A percentile compares a stretch with the other conserved stretches of the same genome.
phyloP scores from a whole-genome alignment of 2,113 vertebrate species.

The Saccopteryx bilineata region DNA sequence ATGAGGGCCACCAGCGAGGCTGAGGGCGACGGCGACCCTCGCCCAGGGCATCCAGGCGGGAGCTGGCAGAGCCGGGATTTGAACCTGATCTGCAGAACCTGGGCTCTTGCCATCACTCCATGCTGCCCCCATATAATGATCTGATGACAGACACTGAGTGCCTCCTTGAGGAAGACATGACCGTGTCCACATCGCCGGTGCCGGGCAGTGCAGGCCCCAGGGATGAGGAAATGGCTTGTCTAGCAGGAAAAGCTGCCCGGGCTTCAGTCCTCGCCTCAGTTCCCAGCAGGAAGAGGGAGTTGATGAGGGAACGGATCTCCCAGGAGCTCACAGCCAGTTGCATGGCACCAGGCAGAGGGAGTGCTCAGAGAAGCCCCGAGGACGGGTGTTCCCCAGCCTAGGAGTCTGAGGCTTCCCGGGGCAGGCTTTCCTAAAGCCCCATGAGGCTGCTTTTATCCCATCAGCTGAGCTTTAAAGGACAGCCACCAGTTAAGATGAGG shows the following conservation, averaged over 20 bases:
- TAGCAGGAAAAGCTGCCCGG: neutral
- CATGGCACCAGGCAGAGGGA: neutral
- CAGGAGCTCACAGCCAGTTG: neutral
- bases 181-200: rapidly evolving
- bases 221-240: neutral
- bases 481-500: too few relatives aligned
- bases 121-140: neutral
- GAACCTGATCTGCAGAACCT: neutral
- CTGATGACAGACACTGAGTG: neutral
- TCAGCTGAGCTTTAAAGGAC: neutral
- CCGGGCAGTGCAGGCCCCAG: neutral
- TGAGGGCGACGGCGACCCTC: neutral
- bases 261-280: neutral
- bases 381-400: neutral
- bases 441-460: neutral
- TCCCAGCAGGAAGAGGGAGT: neutral
- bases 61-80: neutral
- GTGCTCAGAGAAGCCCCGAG: rapidly evolving
- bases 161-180: neutral
- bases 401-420: neutral
- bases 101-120: neutral
- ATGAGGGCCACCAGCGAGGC: neutral
- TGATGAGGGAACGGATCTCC: neutral
- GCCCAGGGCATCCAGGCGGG: neutral
- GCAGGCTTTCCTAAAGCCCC: neutral